Evolutionary conservation across 2,797 vertebrate genomes (phyloP).

Genomic region (Sciurus carolinensis): DNA sequence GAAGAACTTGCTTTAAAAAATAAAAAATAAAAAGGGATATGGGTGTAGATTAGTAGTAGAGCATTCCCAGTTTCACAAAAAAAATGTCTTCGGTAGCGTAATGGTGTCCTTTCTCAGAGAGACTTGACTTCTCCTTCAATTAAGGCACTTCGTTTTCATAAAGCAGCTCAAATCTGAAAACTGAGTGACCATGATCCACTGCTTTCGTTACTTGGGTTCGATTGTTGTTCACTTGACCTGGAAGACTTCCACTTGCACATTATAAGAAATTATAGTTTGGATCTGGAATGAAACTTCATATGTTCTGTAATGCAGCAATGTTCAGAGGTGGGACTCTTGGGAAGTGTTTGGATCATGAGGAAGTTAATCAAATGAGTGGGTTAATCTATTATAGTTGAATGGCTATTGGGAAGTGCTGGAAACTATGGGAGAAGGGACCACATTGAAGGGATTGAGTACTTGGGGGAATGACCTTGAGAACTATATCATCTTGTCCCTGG

Average conservation of each 20-base stretch:
- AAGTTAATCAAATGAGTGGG: neutral
- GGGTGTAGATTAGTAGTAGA: too few relatives aligned
- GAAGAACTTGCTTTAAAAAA: too few relatives aligned
- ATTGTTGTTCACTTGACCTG: neutral
- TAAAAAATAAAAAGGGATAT: too few relatives aligned
- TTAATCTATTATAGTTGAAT: neutral
- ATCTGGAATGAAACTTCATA: neutral
- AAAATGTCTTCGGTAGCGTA: neutral
- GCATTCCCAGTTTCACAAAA: too few relatives aligned
- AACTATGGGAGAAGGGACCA: neutral
- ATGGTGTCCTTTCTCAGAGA: neutral
- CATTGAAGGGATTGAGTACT: neutral
- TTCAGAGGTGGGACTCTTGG: neutral
- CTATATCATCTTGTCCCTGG: neutral
- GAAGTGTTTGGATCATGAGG: neutral
- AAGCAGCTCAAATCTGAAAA: neutral
- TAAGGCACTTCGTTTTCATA: neutral
- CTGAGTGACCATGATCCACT: neutral
- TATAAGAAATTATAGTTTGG: neutral
- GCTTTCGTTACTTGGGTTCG: neutral
- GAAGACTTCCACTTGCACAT: neutral
- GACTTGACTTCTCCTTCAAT: neutral
- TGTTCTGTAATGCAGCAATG: neutral
- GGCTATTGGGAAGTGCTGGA: neutral
- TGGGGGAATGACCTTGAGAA: neutral